Percentiles rank a stretch among this genome's conserved stretches.
These are phyloP conservation scores for Brachionus paranguensis DNA, from an alignment of 1,140 invertebrate genomes.

Conservation along the genomic window DNA sequence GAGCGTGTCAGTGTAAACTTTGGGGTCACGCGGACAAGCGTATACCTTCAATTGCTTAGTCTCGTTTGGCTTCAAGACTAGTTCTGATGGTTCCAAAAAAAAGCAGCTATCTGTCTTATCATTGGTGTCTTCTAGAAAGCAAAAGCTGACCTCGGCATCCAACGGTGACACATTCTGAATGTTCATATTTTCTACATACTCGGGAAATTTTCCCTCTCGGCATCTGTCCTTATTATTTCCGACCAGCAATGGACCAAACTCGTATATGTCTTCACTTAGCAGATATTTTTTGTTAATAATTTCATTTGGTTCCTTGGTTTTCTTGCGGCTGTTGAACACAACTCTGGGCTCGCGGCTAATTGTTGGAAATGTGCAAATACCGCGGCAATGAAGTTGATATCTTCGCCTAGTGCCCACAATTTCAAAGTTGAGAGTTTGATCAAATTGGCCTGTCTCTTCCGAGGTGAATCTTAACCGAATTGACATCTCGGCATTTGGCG, in stretches of 20 bases:
- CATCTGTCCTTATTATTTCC: conserved; percentile 52
- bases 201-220: conserved; percentile 51
- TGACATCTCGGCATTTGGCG: conserved; percentile 47
- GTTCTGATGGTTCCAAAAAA: conserved; percentile 52
- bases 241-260: conserved; percentile 55
- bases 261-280: conserved; percentile 50
- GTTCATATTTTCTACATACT: conserved; percentile 52
- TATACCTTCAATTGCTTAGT: conserved; percentile 49
- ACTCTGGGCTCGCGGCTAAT: conserved; percentile 56
- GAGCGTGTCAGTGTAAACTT: conserved; percentile 51
- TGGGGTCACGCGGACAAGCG: conserved; percentile 52
- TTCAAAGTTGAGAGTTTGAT: conserved; percentile 56
- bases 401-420: conserved; percentile 52
- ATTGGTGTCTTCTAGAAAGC: conserved; percentile 51
- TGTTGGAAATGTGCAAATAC: conserved; percentile 54
- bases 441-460: conserved; percentile 55
- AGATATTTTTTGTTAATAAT: conserved; percentile 55
- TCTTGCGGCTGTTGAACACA: conserved; percentile 41
- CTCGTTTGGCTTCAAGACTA: conserved; percentile 52
- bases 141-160: conserved; percentile 54
- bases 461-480: conserved; percentile 51
- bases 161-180: conserved; percentile 54
- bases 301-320: conserved; percentile 50
- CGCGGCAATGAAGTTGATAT: conserved; percentile 55
- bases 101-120: conserved; percentile 51